Evolutionary conservation across 2,797 vertebrate species (phyloP).

Genomic region (Pantherophis vulpinus): DNA sequence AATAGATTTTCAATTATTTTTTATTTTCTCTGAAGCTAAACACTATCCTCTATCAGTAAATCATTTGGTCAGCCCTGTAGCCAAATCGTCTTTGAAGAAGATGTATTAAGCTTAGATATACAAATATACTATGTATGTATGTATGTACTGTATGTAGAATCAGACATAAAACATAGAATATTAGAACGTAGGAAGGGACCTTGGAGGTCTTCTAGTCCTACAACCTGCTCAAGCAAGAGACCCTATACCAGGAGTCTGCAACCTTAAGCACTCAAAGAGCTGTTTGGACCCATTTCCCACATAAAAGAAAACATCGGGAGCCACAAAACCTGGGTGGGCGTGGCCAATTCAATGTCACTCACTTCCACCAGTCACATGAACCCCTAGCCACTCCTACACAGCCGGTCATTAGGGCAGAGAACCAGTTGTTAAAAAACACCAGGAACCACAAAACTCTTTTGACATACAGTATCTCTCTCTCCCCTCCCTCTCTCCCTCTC

Average conservation of each 20-base stretch:
- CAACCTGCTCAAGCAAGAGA: not conserved
- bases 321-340: too few relatives aligned
- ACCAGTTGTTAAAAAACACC: too few relatives aligned
- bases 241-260: not conserved
- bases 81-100: conserved; percentile 72
- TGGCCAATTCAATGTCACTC: too few relatives aligned
- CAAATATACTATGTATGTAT: not conserved
- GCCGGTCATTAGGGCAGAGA: too few relatives aligned
- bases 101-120: conserved; percentile 64
- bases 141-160: not conserved
- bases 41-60: conserved; percentile 72
- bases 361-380: too few relatives aligned
- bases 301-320: too few relatives aligned
- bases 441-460: too few relatives aligned
- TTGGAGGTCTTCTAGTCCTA: not conserved
- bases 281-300: too few relatives aligned
- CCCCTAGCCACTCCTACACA: too few relatives aligned
- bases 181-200: not conserved
- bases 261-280: too few relatives aligned
- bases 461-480: too few relatives aligned
- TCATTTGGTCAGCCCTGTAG: conserved; percentile 72
- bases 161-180: not conserved
- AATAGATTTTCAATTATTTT: conserved; percentile 76
- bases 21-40: conserved; percentile 71
- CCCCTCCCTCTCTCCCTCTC: too few relatives aligned